phyloP scores from a whole-genome alignment of 2,888 invertebrate species.

The Hypsopygia costalis region DNA sequence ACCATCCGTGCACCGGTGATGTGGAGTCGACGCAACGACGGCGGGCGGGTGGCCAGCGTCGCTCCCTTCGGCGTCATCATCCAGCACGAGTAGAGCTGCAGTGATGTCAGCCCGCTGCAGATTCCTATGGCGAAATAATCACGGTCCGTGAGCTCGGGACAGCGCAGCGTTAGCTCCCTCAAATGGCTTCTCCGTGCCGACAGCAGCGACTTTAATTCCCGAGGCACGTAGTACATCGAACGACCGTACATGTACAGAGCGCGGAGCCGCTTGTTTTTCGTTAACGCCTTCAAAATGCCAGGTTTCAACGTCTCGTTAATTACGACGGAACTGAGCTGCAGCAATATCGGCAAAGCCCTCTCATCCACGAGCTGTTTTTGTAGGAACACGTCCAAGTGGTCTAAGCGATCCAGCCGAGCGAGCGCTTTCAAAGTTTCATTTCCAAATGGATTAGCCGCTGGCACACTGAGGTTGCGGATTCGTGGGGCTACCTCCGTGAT shows the following conservation, averaged over 20 bases:
- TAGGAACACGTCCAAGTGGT: slow-evolving; percentile 30
- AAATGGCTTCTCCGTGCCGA: slow-evolving; percentile 19
- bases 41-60: slow-evolving; percentile 10
- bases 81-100: slow-evolving; percentile 38
- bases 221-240: slow-evolving; percentile 24
- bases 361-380: slow-evolving; percentile 10
- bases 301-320: slow-evolving; percentile 25
- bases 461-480: slow-evolving; percentile 14
- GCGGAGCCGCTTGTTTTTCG: slow-evolving; percentile 12
- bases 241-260: slow-evolving; percentile 38
- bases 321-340: slow-evolving; percentile 24
- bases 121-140: slow-evolving; percentile 25
- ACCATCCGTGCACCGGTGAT: slow-evolving; percentile 34
- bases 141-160: slow-evolving; percentile 26
- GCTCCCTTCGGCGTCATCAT: slow-evolving; percentile 27
- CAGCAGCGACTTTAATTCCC: slow-evolving; percentile 24
- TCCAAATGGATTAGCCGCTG: slow-evolving; percentile 9
- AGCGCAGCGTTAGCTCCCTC: slow-evolving; percentile 33
- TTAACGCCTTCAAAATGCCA: slow-evolving; percentile 19
- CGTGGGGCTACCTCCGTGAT: not conserved
- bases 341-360: slow-evolving; percentile 5
- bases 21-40: slow-evolving; percentile 27
- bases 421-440: slow-evolving; percentile 15
- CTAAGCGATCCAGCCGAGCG: slow-evolving; percentile 16
- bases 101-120: slow-evolving; percentile 24